Conservation (phyloP, 1,140 invertebrate genomes). For the Triops longicaudatus region DNA sequence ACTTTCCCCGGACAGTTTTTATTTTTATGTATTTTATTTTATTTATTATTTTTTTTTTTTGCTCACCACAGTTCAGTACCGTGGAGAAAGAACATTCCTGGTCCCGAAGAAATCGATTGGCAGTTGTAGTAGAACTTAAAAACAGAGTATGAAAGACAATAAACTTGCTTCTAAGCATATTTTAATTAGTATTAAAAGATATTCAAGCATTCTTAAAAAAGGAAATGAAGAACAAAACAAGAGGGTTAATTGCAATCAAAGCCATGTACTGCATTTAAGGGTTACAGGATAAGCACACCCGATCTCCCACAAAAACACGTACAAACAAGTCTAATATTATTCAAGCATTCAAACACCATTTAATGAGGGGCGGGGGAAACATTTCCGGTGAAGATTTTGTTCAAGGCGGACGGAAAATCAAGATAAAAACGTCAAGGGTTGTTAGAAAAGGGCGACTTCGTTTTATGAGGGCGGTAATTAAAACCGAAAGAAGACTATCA, state of each 20-base stretch:
- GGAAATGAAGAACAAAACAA: slow-evolving; percentile 6
- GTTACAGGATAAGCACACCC: slow-evolving; percentile 5
- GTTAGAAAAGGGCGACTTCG: neutral
- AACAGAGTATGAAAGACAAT: neutral
- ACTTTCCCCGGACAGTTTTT: too few relatives aligned
- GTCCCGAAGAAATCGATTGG: neutral
- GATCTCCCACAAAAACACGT: neutral
- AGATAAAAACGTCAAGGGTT: neutral
- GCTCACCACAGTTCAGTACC: too few relatives aligned
- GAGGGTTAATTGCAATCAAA: slow-evolving; percentile 12
- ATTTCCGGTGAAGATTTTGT: neutral
- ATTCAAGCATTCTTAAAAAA: neutral
- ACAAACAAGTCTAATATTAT: neutral
- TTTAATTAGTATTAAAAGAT: neutral
- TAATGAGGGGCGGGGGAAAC: neutral
- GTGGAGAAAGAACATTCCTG: neutral
- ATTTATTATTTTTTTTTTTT: too few relatives aligned
- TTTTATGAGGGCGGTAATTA: neutral
- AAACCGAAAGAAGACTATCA: neutral
- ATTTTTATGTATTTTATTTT: too few relatives aligned
- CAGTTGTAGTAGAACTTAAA: neutral
- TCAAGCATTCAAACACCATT: slow-evolving; percentile 2
- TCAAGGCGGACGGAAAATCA: neutral
- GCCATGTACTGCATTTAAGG: slow-evolving; percentile 14
- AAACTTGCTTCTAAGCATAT: too few relatives aligned